Base-by-base conservation (phyloP, 2,888 invertebrate species). In the Hemicrepidius hirtus region DNA sequence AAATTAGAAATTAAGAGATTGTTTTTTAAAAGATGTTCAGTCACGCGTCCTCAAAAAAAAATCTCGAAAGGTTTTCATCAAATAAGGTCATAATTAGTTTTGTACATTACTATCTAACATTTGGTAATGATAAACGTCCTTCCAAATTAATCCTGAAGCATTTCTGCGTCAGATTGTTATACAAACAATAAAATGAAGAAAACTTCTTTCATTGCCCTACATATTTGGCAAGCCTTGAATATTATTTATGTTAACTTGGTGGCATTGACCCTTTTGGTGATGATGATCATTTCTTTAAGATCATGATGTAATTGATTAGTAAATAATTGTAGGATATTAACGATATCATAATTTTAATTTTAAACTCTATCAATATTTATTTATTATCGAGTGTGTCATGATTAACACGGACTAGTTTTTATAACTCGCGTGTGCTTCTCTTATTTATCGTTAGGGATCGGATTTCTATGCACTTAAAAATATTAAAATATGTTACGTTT, bases 151-250 rank as follows among this genome's bases (percentile, higher is more conserved):
- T 50, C 5, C n/a, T 10, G 50, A 50, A 24, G 13, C 13, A 53
- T 28, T 53, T 6, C 4, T 9, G 7, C 53, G 53, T 53, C 53
- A 49, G 21, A 32, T 53, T 53, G 53, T 53, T 53, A 53, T 28
- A 57, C 57, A 57, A 57, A 57, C 10, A 60, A 60, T 28, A 63
- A 63, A 63, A 64, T 16, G n/a, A 16, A 37, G 32, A 64, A 49
- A 49, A 49, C 50, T 40, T 64, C 49, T 18, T 60, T 32, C 21
- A 9, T 9, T 66, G 66, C 66, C 66, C 66, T 66, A 40, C 13
- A 66, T 66, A 66, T 66, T 64, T 66, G 41, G 68, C 68, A 62
- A 62, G 32, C 68, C 68, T 68, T 68, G 68, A 53, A 12, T 24
- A 18, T 20, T 62, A 55, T 40, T 28, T 37, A 62, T 62, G 50